Evolutionary conservation across 2,888 invertebrate species (phyloP).

Genomic region (Bibio marci): DNA sequence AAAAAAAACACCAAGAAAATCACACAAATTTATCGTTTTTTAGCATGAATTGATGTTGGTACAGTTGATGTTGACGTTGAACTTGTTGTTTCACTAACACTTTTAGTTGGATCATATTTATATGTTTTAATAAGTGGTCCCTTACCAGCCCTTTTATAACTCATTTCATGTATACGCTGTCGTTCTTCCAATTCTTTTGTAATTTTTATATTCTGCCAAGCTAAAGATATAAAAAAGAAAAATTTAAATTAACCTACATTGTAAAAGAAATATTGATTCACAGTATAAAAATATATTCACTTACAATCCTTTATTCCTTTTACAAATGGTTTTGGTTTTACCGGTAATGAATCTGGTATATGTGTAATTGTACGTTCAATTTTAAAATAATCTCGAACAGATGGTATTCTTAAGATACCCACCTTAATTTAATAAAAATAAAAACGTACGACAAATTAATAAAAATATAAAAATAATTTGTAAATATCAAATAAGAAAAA

Average conservation of each 20-base stretch:
- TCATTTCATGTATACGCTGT: constrained; percentile 53
- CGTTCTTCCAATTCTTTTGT: constrained; percentile 61
- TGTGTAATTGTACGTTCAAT: constrained; percentile 48
- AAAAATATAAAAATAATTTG: constrained; percentile 47
- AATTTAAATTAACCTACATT: not conserved
- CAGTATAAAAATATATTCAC: constrained; percentile 15
- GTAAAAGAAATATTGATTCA: not conserved
- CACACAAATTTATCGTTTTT: constrained; percentile 31
- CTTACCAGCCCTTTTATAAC: constrained; percentile 69
- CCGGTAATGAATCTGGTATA: constrained; percentile 37
- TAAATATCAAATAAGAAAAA: not conserved
- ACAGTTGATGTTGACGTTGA: constrained; percentile 15
- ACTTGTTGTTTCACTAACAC: too few relatives aligned
- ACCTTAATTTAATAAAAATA: constrained; percentile 30
- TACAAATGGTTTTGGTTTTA: constrained; percentile 60
- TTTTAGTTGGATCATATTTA: constrained; percentile 63
- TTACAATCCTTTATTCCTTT: constrained; percentile 65
- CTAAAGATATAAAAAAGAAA: constrained; percentile 27
- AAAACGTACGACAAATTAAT: not conserved
- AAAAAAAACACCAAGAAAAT: not conserved
- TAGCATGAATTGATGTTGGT: constrained; percentile 29
- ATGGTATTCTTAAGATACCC: constrained; percentile 53
- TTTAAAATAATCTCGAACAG: constrained; percentile 55
- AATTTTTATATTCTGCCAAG: constrained; percentile 69
- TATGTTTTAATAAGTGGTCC: constrained; percentile 79